phyloP scores from a whole-genome alignment of 1,140 invertebrate species.

The Lordiphosa stackelbergi region DNA sequence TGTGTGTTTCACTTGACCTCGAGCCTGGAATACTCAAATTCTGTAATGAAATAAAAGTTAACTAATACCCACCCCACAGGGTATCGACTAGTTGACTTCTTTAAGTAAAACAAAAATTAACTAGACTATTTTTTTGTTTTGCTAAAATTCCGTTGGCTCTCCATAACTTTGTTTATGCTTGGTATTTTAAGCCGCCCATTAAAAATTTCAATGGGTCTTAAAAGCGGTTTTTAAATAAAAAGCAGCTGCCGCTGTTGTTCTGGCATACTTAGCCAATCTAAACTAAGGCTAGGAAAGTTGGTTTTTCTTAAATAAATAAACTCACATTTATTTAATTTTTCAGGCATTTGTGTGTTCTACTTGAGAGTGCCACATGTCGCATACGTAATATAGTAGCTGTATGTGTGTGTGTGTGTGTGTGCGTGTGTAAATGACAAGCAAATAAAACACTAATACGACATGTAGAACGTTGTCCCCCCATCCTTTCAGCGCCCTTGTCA shows the following conservation, averaged over 20 bases:
- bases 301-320: too few relatives aligned
- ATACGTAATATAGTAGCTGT: conserved; percentile 53
- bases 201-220: conserved; percentile 9
- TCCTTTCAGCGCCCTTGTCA: conserved; percentile 27
- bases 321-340: not conserved
- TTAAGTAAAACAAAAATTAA: not conserved
- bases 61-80: not conserved
- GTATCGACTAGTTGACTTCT: not conserved
- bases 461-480: conserved; percentile 19
- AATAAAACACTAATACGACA: conserved; percentile 57
- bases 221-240: conserved; percentile 20
- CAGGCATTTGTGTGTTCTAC: conserved; percentile 21
- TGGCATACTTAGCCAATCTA: not conserved
- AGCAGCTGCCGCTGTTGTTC: conserved; percentile 5
- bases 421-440: conserved; percentile 50
- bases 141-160: not conserved
- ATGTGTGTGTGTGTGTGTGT: conserved; percentile 18
- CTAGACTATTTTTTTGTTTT: conserved; percentile 2
- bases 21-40: too few relatives aligned
- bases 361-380: conserved; percentile 50
- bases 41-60: too few relatives aligned
- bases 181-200: conserved; percentile 5
- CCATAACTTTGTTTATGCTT: conserved; percentile 22
- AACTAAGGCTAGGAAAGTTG: not conserved
- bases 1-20: too few relatives aligned